Evolutionary conservation across 37 sponge, comb jelly and placozoan genomes (phyloP).

Genomic region (Hexactinellida sp.): DNA sequence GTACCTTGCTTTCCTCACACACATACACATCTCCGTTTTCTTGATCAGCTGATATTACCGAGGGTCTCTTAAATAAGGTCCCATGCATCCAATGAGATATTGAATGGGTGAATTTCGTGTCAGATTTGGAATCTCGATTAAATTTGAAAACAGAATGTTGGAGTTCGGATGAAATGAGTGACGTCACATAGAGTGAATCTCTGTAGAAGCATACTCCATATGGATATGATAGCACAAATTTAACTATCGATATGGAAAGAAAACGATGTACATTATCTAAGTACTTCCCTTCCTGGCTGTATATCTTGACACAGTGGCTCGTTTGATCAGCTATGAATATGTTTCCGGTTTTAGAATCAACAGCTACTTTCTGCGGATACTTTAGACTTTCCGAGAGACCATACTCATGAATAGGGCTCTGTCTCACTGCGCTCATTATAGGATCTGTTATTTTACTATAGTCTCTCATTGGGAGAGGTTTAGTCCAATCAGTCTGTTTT

Average conservation of each 20-base stretch:
- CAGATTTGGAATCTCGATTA: not conserved
- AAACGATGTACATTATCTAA: not conserved
- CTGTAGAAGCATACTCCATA: not conserved
- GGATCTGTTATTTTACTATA: not conserved
- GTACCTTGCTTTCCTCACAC: not conserved
- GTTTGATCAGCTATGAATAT: not conserved
- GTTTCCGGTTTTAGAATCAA: not conserved
- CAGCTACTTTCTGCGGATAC: not conserved
- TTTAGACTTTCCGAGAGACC: not conserved
- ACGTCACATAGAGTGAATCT: not conserved
- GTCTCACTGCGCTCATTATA: not conserved
- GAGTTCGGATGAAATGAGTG: not conserved
- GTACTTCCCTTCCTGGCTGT: not conserved
- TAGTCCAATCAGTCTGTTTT: no score
- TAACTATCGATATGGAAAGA: not conserved
- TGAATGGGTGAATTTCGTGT: not conserved
- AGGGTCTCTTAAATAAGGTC: not conserved
- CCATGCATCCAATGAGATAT: not conserved
- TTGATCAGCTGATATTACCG: no score
- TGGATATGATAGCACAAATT: not conserved
- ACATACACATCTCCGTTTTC: conserved; percentile 9
- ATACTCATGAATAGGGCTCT: no score
- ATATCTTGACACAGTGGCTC: not conserved
- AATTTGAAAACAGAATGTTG: not conserved
- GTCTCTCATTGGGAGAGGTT: not conserved